Percentiles rank a stretch among this genome's conserved stretches.
phyloP scores from a whole-genome alignment of 2,888 invertebrate genomes.

The Andrena chrysosceles region DNA sequence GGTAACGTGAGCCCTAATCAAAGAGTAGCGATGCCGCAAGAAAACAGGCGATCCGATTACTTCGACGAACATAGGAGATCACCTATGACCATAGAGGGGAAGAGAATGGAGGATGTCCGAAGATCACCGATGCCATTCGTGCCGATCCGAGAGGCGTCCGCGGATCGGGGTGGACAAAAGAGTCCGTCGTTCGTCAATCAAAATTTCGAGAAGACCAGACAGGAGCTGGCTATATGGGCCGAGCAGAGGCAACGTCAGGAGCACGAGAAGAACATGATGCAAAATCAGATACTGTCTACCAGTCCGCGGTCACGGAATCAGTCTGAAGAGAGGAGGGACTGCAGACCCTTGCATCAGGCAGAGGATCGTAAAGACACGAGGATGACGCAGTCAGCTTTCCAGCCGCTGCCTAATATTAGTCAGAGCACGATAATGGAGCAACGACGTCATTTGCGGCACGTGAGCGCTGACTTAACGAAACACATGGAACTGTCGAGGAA shows the following conservation, averaged over 20 bases:
- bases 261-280: constrained; percentile 77
- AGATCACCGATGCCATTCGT: constrained; percentile 83
- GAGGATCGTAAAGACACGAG: constrained; percentile 80
- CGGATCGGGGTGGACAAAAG: constrained; percentile 80
- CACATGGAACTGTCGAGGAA: constrained; percentile 82
- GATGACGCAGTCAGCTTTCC: constrained; percentile 80
- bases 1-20: constrained; percentile 82
- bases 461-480: constrained; percentile 83
- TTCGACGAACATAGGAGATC: constrained; percentile 83
- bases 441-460: constrained; percentile 82
- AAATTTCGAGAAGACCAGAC: constrained; percentile 83
- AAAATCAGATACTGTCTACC: constrained; percentile 77
- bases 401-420: constrained; percentile 82
- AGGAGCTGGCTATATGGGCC: constrained; percentile 83
- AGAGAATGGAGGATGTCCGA: constrained; percentile 80
- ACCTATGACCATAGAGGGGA: constrained; percentile 81
- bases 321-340: constrained; percentile 80
- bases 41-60: constrained; percentile 82
- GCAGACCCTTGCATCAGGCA: constrained; percentile 62
- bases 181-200: constrained; percentile 80
- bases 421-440: constrained; percentile 83
- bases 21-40: constrained; percentile 76
- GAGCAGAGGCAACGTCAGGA: constrained; percentile 83
- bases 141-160: constrained; percentile 79
- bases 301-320: constrained; percentile 81